Evolutionary conservation across 2,888 invertebrate genomes (phyloP).

Genomic region (Caenorhabditis becei): DNA sequence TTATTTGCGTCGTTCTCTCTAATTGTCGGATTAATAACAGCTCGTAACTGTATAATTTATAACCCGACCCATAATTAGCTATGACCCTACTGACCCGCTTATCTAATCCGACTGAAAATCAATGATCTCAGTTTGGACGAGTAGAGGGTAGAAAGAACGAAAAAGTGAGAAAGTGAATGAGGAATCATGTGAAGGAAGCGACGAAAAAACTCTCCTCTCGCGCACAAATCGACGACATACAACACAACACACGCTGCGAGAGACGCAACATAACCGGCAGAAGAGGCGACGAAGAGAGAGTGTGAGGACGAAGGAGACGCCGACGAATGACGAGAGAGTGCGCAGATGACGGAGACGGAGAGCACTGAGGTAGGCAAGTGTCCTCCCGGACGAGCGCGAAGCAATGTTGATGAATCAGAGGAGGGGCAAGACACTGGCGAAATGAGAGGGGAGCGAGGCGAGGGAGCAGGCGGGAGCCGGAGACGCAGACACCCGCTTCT

Average conservation of each 20-base stretch:
- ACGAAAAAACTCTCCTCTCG: conserved; percentile 15
- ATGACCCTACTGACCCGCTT: not conserved
- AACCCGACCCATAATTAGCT: not conserved
- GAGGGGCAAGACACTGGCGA: not conserved
- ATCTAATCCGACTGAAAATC: not conserved
- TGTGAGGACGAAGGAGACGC: not conserved
- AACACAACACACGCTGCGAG: conserved; percentile 2
- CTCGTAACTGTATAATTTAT: too few relatives aligned
- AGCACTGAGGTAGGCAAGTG: conserved; percentile 1
- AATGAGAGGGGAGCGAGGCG: not conserved
- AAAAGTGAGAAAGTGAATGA: conserved; percentile 10
- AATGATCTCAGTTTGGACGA: not conserved
- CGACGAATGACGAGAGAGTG: too few relatives aligned
- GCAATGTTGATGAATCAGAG: conserved; percentile 20
- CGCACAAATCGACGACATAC: conserved; percentile 15
- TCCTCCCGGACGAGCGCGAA: conserved; percentile 7
- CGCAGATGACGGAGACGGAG: not conserved
- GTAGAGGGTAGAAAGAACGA: not conserved
- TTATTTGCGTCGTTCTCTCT: too few relatives aligned
- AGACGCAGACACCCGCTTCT: conserved; percentile 10
- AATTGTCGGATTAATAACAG: too few relatives aligned
- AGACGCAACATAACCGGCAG: conserved; percentile 8
- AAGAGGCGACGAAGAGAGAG: conserved; percentile 1
- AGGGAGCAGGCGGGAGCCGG: conserved; percentile 11
- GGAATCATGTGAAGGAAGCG: conserved; percentile 17